These are phyloP conservation scores for Henricia sp. DNA, from an alignment of 53 echinoderm and acorn worm species.

Conservation along the genomic window DNA sequence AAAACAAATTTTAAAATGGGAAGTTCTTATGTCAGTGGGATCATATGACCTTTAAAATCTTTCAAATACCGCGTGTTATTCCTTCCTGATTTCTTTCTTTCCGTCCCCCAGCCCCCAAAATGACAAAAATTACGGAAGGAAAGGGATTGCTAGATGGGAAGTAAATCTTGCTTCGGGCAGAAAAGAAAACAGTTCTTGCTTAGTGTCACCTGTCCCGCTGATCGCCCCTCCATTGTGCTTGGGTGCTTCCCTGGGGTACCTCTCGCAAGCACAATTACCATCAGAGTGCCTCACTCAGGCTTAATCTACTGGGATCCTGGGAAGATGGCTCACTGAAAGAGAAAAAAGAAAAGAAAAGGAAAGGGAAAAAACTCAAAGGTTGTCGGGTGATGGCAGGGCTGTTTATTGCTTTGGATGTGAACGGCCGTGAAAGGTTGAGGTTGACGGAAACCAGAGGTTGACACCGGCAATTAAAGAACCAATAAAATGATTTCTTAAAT, in stretches of 20 bases:
- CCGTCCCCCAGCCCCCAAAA: too few species aligned
- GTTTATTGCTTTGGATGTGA: too few species aligned
- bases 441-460: too few species aligned
- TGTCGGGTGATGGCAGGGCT: not conserved
- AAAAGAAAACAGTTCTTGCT: not conserved
- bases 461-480: too few species aligned
- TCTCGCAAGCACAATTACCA: not conserved
- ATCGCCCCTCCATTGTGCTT: not conserved
- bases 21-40: too few species aligned
- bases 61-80: too few species aligned
- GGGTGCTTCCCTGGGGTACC: not conserved
- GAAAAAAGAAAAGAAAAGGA: not conserved
- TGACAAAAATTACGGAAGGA: too few species aligned
- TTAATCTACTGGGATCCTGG: not conserved
- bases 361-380: not conserved
- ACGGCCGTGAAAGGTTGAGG: too few species aligned
- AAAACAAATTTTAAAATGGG: too few species aligned
- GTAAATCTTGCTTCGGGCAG: slow-evolving; percentile 1
- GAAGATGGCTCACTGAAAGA: not conserved
- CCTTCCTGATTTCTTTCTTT: too few species aligned
- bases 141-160: not conserved
- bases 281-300: not conserved
- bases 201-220: slow-evolving; percentile 13
- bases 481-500: too few species aligned
- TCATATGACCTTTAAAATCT: too few species aligned